Conservation (phyloP, 1,140 invertebrate genomes). For the Ceratina calcarata region DNA sequence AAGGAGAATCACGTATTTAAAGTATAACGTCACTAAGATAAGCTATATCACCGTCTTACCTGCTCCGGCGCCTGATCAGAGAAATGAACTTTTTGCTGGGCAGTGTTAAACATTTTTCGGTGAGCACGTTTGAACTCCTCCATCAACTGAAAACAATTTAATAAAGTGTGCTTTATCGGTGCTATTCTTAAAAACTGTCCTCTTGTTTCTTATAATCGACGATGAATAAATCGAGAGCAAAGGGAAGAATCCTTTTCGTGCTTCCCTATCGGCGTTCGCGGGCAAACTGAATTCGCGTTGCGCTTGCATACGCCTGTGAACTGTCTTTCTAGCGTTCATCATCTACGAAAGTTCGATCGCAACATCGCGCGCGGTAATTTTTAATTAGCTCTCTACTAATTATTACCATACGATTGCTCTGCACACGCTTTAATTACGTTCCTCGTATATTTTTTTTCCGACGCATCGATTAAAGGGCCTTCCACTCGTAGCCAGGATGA, state of each 20-base stretch:
- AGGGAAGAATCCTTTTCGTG: too few relatives aligned
- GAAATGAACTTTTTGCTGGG: constrained; percentile 69
- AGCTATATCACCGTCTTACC: constrained; percentile 59
- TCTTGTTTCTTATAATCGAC: too few relatives aligned
- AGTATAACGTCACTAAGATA: not conserved
- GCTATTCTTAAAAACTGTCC: too few relatives aligned
- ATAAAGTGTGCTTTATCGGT: not conserved
- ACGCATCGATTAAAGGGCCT: too few relatives aligned
- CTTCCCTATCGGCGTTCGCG: not conserved
- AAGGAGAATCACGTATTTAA: not conserved
- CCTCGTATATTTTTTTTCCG: not conserved
- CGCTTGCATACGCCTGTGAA: not conserved
- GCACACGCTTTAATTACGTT: not conserved
- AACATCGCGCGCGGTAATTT: constrained; percentile 21
- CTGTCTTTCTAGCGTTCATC: constrained; percentile 1
- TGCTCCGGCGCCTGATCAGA: constrained; percentile 65
- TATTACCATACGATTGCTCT: not conserved
- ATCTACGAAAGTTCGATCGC: constrained; percentile 32
- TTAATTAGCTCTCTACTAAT: constrained; percentile 42
- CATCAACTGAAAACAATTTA: constrained; percentile 84
- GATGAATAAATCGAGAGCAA: too few relatives aligned
- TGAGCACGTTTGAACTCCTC: constrained; percentile 93
- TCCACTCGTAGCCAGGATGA: too few relatives aligned
- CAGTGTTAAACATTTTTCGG: constrained; percentile 89
- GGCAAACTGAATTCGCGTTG: constrained; percentile 1